Evolutionary conservation across 2,888 invertebrate genomes (phyloP).

Genomic region (Pycnomerus fuliginosus): DNA sequence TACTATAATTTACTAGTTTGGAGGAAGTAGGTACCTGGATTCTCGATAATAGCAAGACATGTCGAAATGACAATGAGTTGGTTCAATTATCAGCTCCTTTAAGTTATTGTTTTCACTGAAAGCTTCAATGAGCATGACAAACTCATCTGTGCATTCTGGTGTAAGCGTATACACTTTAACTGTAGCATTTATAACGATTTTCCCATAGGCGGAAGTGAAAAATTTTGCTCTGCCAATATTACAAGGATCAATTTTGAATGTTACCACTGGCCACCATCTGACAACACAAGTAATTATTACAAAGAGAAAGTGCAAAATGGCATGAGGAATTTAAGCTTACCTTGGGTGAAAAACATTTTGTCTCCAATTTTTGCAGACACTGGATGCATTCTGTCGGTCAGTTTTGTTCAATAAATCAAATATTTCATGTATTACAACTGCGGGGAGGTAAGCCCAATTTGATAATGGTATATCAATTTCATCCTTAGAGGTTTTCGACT

Average conservation of each 20-base stretch:
- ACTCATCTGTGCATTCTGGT: constrained; percentile 46
- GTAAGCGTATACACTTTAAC: constrained; percentile 47
- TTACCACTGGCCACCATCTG: constrained; percentile 50
- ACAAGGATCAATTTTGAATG: constrained; percentile 45
- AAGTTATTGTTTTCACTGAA: constrained; percentile 48
- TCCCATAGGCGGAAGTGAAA: constrained; percentile 44
- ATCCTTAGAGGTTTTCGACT: constrained; percentile 45
- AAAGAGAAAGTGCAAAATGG: no score
- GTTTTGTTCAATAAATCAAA: constrained; percentile 45
- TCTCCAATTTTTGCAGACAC: constrained; percentile 51
- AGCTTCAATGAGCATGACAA: constrained; percentile 45
- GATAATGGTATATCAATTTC: constrained; percentile 22
- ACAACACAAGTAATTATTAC: no score
- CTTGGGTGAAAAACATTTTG: constrained; percentile 49
- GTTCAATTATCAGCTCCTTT: constrained; percentile 47
- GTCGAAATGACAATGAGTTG: constrained; percentile 49
- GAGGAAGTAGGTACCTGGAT: constrained; percentile 14
- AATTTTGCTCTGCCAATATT: constrained; percentile 45
- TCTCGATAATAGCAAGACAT: constrained; percentile 25
- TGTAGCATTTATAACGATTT: constrained; percentile 44
- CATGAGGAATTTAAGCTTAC: no score
- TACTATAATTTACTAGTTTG: not conserved
- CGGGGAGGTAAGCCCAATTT: constrained; percentile 49
- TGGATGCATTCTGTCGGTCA: constrained; percentile 49
- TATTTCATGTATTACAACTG: constrained; percentile 48